Percentiles rank a stretch among this genome's conserved stretches.
These are phyloP conservation scores for Stigmatopora nigra DNA, from an alignment of 2,113 vertebrate genomes.

Conservation along the genomic window DNA sequence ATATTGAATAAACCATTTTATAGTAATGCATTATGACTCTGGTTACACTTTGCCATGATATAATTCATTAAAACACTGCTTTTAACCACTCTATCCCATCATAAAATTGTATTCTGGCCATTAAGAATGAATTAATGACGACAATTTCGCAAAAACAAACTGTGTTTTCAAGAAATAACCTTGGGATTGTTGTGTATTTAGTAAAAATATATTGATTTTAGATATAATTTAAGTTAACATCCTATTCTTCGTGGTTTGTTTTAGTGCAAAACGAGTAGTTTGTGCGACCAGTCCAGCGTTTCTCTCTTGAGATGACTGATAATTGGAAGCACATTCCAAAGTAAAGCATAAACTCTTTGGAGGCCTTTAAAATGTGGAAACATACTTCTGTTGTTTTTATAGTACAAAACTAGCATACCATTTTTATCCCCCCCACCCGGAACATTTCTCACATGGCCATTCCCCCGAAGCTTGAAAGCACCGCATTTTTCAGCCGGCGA, in stretches of 20 bases:
- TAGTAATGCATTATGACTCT: constrained; percentile 62
- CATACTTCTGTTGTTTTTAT: constrained; percentile 62
- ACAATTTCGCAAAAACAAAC: constrained; percentile 2
- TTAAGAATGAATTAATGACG: constrained; percentile 63
- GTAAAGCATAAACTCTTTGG: constrained; percentile 54
- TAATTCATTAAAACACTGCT: constrained; percentile 48
- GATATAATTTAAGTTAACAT: too few relatives aligned
- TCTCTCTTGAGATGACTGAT: constrained; percentile 59
- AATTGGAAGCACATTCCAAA: constrained; percentile 59
- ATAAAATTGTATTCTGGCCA: constrained; percentile 61
- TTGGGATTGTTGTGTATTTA: not conserved
- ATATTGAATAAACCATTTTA: constrained; percentile 59
- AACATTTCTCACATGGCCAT: constrained; percentile 69
- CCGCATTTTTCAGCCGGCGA: constrained; percentile 70
- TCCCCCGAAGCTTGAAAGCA: constrained; percentile 72
- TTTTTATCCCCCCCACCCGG: constrained; percentile 46
- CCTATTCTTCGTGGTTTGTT: too few relatives aligned
- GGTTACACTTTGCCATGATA: constrained; percentile 55
- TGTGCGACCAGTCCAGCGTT: constrained; percentile 44
- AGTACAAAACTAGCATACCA: constrained; percentile 59
- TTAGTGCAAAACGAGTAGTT: constrained; percentile 35
- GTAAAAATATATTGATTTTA: too few relatives aligned
- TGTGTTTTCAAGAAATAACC: not conserved
- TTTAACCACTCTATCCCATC: constrained; percentile 53
- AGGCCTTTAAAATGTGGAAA: constrained; percentile 62